phyloP scores from a whole-genome alignment of 2,797 vertebrate genomes.

The Sternotherus odoratus region DNA sequence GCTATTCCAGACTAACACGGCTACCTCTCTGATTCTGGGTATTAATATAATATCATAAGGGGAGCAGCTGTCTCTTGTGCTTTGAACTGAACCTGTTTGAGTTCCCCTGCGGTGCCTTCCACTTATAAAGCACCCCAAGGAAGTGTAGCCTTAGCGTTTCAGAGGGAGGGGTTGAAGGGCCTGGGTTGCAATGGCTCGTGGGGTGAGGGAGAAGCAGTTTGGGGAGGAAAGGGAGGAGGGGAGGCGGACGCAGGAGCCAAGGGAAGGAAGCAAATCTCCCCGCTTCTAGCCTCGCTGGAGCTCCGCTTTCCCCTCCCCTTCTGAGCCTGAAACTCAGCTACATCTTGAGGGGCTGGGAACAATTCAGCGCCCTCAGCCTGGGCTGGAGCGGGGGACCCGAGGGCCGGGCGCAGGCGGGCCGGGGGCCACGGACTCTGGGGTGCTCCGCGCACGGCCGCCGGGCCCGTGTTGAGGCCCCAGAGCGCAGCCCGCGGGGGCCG shows the following conservation, averaged over 20 bases:
- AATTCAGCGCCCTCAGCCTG: too few species aligned
- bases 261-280: neutral
- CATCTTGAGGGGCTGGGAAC: neutral
- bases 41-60: neutral
- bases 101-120: too few species aligned
- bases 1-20: too few species aligned
- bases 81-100: too few species aligned
- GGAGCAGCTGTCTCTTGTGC: neutral
- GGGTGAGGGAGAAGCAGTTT: neutral
- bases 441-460: too few species aligned
- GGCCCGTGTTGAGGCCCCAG: too few species aligned
- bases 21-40: too few species aligned
- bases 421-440: too few species aligned
- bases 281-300: neutral
- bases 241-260: neutral
- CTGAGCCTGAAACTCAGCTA: too few species aligned
- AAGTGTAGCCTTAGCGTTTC: neutral
- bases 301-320: neutral
- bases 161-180: neutral
- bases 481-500: too few species aligned
- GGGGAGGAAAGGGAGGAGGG: neutral
- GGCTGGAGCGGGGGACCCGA: too few species aligned
- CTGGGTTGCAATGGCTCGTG: neutral
- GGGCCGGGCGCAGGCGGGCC: too few species aligned
- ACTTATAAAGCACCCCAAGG: neutral